Evolutionary conservation across 1,140 invertebrate species (phyloP).

Genomic region (Neodiprion lecontei): DNA sequence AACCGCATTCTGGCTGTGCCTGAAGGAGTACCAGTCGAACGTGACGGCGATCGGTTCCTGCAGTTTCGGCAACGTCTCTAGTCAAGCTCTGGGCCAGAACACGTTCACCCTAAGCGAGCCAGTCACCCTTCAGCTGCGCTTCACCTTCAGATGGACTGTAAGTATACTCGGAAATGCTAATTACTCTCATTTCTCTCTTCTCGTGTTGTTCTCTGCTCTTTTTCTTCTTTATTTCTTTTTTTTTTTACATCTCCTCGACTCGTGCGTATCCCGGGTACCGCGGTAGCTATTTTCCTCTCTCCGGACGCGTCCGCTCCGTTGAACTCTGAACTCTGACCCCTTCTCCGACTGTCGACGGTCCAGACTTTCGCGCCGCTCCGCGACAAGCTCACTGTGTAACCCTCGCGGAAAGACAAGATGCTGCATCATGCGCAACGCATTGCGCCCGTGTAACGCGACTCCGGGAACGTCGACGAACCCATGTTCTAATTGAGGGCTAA

Average conservation of each 20-base stretch:
- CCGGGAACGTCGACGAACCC: too few relatives aligned
- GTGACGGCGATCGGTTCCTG: conserved; percentile 82
- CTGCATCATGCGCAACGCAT: too few relatives aligned
- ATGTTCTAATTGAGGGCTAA: conserved; percentile 1
- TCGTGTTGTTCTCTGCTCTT: conserved; percentile 11
- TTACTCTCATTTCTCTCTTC: conserved; percentile 17
- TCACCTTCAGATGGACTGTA: conserved; percentile 91
- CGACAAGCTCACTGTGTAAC: too few relatives aligned
- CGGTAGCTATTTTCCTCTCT: too few relatives aligned
- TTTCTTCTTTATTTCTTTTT: conserved; percentile 12
- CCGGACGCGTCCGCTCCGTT: not conserved
- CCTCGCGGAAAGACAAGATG: too few relatives aligned
- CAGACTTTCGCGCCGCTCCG: too few relatives aligned
- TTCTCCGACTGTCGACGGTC: too few relatives aligned
- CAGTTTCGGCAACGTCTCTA: conserved; percentile 88
- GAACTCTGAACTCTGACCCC: not conserved
- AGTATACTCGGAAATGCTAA: conserved; percentile 56
- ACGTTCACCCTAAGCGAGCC: conserved; percentile 86
- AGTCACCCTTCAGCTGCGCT: conserved; percentile 81
- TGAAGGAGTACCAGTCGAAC: conserved; percentile 91
- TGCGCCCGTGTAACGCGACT: too few relatives aligned
- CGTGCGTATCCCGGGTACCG: too few relatives aligned
- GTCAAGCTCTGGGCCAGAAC: conserved; percentile 83
- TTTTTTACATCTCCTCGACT: not conserved
- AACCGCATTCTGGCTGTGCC: conserved; percentile 86